Conservation (phyloP, 2,797 vertebrate species). For the Galaxias olidus region DNA sequence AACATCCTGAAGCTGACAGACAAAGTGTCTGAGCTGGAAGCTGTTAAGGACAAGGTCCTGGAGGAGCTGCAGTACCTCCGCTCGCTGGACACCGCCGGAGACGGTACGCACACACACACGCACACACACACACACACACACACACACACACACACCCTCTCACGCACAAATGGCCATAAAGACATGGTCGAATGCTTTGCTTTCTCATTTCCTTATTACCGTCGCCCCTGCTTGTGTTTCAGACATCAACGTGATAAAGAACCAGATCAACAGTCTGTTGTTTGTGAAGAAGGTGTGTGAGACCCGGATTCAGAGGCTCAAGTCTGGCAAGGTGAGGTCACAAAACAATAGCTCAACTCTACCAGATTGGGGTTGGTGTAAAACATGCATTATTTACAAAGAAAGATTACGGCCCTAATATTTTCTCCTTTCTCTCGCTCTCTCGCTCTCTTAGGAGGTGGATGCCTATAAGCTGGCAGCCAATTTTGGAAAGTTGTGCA, state of each 20-base stretch:
- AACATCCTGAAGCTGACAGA: constrained; percentile 98
- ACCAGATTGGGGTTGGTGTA: too few species aligned
- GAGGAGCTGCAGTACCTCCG: constrained; percentile 97
- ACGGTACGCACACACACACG: constrained; percentile 77
- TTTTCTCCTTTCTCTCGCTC: not conserved
- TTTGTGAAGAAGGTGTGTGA: constrained; percentile 99
- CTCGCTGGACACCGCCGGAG: constrained; percentile 95
- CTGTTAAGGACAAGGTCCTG: constrained; percentile 94
- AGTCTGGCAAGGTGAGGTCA: constrained; percentile 94
- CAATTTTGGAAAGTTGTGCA: constrained; percentile 97
- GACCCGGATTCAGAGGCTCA: constrained; percentile 95
- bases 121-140: constrained; percentile 22
- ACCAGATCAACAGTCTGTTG: constrained; percentile 99
- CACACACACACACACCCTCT: not conserved
- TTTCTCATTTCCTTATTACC: constrained; percentile 10
- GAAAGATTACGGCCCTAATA: too few species aligned
- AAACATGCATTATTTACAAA: too few species aligned
- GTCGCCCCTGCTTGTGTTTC: constrained; percentile 23
- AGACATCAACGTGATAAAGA: constrained; percentile 99
- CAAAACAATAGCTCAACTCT: constrained; percentile 1
- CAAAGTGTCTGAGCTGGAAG: constrained; percentile 90
- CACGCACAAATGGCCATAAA: not conserved
- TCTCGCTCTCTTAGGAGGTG: constrained; percentile 81
- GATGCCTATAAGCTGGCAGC: constrained; percentile 95
- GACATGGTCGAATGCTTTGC: not conserved